These are phyloP conservation scores for Tenodera sinensis DNA, from an alignment of 2,888 invertebrate species.

Conservation along the genomic window DNA sequence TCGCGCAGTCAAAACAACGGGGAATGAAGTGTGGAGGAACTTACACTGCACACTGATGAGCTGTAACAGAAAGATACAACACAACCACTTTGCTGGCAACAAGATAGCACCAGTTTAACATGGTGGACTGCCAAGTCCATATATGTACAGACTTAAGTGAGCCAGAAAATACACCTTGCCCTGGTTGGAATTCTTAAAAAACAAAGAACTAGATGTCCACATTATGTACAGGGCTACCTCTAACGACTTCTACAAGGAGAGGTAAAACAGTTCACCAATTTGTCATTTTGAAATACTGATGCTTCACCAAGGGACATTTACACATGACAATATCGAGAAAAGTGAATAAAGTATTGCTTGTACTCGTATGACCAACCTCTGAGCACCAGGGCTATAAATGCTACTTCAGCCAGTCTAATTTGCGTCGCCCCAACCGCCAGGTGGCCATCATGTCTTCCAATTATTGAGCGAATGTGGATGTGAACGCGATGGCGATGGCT, in stretches of 20 bases:
- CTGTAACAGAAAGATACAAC: background rate
- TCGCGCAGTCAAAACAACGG: background rate
- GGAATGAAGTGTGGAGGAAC: background rate
- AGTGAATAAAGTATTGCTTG: background rate
- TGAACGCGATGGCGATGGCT: conserved; percentile 28
- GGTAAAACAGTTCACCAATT: too few relatives aligned
- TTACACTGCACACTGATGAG: background rate
- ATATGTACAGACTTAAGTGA: background rate
- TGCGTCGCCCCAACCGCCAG: background rate
- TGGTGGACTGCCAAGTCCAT: background rate
- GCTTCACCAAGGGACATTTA: background rate
- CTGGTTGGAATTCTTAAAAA: background rate
- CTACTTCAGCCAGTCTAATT: background rate
- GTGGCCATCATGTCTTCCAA: conserved; percentile 57
- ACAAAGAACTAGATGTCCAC: background rate
- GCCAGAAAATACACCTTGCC: background rate
- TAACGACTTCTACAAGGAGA: background rate
- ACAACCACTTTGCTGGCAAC: background rate
- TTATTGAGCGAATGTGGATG: conserved; percentile 45
- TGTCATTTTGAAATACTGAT: background rate
- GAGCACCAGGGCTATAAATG: background rate
- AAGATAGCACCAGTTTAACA: background rate
- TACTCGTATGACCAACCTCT: background rate
- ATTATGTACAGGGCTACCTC: background rate
- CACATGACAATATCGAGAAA: background rate